phyloP scores from a whole-genome alignment of 2,888 invertebrate genomes.

The Molorchus minor region DNA sequence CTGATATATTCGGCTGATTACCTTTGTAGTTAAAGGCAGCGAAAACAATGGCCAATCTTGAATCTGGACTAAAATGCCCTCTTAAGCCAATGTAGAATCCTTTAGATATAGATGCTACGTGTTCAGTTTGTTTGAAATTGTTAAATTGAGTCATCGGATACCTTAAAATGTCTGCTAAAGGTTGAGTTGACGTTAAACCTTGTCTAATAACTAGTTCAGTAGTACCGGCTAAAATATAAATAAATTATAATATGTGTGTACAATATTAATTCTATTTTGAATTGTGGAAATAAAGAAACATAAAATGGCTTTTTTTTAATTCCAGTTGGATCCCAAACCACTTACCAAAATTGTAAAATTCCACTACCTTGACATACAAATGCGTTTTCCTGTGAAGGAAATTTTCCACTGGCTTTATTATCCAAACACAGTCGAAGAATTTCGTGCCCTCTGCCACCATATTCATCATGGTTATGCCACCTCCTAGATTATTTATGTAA shows the following conservation, averaged over 20 bases:
- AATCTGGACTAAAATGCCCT: slow-evolving; percentile 71
- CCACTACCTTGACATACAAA: slow-evolving; percentile 67
- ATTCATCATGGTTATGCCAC: slow-evolving; percentile 79
- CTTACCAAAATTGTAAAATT: slow-evolving; percentile 56
- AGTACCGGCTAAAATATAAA: slow-evolving; percentile 63
- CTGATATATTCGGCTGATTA: slow-evolving; percentile 53
- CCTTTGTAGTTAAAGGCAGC: slow-evolving; percentile 77
- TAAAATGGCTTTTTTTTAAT: too few relatives aligned
- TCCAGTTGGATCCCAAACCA: too few relatives aligned
- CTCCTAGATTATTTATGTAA: slow-evolving; percentile 74
- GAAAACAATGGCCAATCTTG: slow-evolving; percentile 74
- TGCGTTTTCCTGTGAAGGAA: slow-evolving; percentile 74
- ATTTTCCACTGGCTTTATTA: slow-evolving; percentile 72
- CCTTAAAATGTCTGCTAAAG: slow-evolving; percentile 68
- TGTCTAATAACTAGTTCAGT: slow-evolving; percentile 72
- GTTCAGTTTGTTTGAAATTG: slow-evolving; percentile 63
- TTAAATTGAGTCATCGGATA: slow-evolving; percentile 62
- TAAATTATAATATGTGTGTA: too few relatives aligned
- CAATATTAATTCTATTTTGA: too few relatives aligned
- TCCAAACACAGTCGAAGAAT: slow-evolving; percentile 76
- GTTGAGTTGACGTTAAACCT: slow-evolving; percentile 73
- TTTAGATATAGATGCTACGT: slow-evolving; percentile 69
- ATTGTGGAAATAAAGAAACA: too few relatives aligned
- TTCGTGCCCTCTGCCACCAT: slow-evolving; percentile 69
- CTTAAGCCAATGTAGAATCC: slow-evolving; percentile 76